Base-by-base conservation (phyloP, 2,113 vertebrate genomes). In the Paralichthys olivaceus region DNA sequence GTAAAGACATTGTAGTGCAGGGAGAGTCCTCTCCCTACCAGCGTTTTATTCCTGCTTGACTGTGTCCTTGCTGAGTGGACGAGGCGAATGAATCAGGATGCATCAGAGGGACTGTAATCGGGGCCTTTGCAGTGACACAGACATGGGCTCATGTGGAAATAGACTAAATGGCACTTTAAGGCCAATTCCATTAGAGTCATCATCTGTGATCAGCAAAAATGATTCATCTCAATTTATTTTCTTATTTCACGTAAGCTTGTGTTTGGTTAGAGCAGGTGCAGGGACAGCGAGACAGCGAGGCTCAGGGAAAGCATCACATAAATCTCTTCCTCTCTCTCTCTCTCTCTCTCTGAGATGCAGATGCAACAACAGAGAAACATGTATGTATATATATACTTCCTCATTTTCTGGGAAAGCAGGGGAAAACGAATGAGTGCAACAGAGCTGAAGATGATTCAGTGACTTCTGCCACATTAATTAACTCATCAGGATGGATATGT, bases 111-210 rank as follows among this genome's bases (percentile, higher is more conserved):
- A 55, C 22, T 2, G 4, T 43, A 61, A 40, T 6, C 14, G 25
- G 23, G 19, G 53, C 55, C 47, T 19, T 2, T 57, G 59, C 43
- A 14, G 69, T 47, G 53, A 75, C 76, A 85, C 77, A 70, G 67
- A 77, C 72, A 69, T 0, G 17, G 59, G 55, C 63, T 63, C 54
- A 78, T 83, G 77, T 80, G 75, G 69, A 81, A 87, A 80, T 78
- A 78, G 72, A 81, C 53, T 86, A 84, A 88, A 72, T 4, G 72
- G 80, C 85, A 77, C 79, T 90, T 91, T 84, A 76, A 84, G 57
- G 84, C 84, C 81, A 81, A 81, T 87, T 88, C 67, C 77, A 87
- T 91, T 90, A 92, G 79, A 54, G 84, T 79, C 80, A 79, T 80
- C 67, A 75, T 78, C 28, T 69, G 69, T 68, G 56, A 81, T 76